Percentiles rank a stretch among this genome's conserved stretches.
Conservation (phyloP, 2,888 invertebrate species). For the Chrysolina oricalcia region DNA sequence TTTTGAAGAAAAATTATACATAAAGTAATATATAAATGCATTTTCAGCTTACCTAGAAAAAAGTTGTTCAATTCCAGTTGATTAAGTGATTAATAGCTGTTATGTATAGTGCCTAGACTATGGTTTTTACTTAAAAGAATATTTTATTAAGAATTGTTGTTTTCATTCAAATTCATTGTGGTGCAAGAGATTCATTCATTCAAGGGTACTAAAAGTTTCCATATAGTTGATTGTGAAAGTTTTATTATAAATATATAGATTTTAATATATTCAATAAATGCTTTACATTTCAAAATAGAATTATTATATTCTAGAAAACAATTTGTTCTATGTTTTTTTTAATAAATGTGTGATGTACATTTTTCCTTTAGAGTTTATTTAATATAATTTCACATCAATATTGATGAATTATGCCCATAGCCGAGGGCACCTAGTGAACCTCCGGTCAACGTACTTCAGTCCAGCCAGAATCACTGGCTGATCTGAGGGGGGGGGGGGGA, state of each 20-base stretch:
- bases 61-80: constrained; percentile 52
- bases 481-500: no score
- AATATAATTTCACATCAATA: background rate
- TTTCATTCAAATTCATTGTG: constrained; percentile 53
- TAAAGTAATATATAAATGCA: constrained; percentile 49
- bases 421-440: no score
- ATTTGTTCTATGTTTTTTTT: constrained; percentile 63
- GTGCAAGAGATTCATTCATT: constrained; percentile 54
- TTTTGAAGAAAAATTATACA: constrained; percentile 39
- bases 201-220: constrained; percentile 63
- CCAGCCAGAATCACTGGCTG: no score
- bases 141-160: constrained; percentile 58
- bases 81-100: constrained; percentile 47
- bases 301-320: constrained; percentile 61
- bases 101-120: constrained; percentile 51
- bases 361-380: constrained; percentile 27
- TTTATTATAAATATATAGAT: constrained; percentile 64
- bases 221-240: constrained; percentile 65
- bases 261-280: constrained; percentile 63
- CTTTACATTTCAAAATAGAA: constrained; percentile 59
- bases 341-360: constrained; percentile 61
- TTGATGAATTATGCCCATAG: no score
- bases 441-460: no score
- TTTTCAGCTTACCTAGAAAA: constrained; percentile 52
- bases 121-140: constrained; percentile 56